Percentiles rank a stretch among this genome's conserved stretches.
These are phyloP conservation scores for Stigmatopora nigra DNA, from an alignment of 2,113 vertebrate species.

Conservation along the genomic window DNA sequence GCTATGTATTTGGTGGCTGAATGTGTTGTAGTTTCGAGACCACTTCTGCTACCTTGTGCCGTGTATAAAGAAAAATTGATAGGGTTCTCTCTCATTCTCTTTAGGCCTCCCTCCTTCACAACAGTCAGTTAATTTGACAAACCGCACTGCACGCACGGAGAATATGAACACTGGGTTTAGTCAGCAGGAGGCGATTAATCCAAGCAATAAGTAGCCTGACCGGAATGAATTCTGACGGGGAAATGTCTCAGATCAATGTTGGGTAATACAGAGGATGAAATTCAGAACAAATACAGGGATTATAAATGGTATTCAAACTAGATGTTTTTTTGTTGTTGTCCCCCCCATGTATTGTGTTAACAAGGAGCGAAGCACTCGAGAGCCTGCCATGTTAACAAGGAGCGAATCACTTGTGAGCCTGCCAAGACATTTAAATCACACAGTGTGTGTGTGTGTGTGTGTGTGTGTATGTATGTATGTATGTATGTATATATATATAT, in stretches of 20 bases:
- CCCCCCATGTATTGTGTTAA: constrained; percentile 17
- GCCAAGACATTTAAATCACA: constrained; percentile 14
- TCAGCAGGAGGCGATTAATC: not conserved
- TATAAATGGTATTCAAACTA: constrained; percentile 5
- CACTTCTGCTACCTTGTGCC: not conserved
- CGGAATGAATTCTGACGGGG: constrained; percentile 5
- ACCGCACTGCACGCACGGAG: not conserved
- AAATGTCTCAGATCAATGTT: not conserved
- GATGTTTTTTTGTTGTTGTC: constrained; percentile 1
- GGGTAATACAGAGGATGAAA: constrained; percentile 1
- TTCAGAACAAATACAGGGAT: constrained; percentile 7
- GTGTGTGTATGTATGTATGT: too few relatives aligned
- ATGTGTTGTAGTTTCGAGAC: not conserved
- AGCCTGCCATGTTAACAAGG: constrained; percentile 11
- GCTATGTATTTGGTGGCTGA: not conserved
- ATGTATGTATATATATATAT: too few relatives aligned
- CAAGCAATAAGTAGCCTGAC: not conserved
- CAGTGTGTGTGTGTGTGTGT: not conserved
- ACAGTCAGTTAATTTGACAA: constrained; percentile 1
- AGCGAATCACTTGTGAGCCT: not conserved
- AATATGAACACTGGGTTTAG: not conserved
- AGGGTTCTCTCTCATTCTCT: not conserved
- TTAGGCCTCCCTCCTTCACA: not conserved
- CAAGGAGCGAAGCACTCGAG: not conserved
- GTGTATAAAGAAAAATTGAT: not conserved